Evolutionary conservation across 2,113 vertebrate species (phyloP).

Genomic region (Poeciliopsis turrubarensis): DNA sequence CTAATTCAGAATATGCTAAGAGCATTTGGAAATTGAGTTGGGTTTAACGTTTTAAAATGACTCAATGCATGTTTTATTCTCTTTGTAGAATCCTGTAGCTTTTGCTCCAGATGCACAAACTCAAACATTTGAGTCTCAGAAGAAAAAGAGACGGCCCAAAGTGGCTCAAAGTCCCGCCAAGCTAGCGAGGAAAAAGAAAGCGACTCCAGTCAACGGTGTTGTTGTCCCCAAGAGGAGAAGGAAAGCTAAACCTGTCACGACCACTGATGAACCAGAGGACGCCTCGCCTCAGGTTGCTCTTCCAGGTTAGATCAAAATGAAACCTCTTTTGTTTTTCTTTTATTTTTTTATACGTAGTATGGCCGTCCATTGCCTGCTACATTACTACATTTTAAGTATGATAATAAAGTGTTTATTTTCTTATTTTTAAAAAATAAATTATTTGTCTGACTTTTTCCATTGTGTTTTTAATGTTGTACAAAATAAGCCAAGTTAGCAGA

Average conservation of each 20-base stretch:
- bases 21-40: too few relatives aligned
- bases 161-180: slow-evolving; percentile 41
- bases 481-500: too few relatives aligned
- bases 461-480: too few relatives aligned
- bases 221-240: slow-evolving; percentile 50
- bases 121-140: slow-evolving; percentile 42
- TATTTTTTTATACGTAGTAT: too few relatives aligned
- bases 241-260: slow-evolving; percentile 54
- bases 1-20: too few relatives aligned
- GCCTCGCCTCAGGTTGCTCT: slow-evolving; percentile 23
- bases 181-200: slow-evolving; percentile 23
- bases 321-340: background rate
- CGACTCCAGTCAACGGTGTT: background rate
- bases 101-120: slow-evolving; percentile 19
- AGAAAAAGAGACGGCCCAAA: slow-evolving; percentile 59
- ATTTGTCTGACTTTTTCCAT: too few relatives aligned
- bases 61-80: background rate
- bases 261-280: slow-evolving; percentile 8
- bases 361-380: too few relatives aligned
- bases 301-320: slow-evolving; percentile 57
- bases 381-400: too few relatives aligned
- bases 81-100: slow-evolving; percentile 44
- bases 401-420: too few relatives aligned
- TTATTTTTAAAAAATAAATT: too few relatives aligned
- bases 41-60: background rate